phyloP scores from a whole-genome alignment of 2,797 vertebrate species.

The Poeciliopsis presidionis region DNA sequence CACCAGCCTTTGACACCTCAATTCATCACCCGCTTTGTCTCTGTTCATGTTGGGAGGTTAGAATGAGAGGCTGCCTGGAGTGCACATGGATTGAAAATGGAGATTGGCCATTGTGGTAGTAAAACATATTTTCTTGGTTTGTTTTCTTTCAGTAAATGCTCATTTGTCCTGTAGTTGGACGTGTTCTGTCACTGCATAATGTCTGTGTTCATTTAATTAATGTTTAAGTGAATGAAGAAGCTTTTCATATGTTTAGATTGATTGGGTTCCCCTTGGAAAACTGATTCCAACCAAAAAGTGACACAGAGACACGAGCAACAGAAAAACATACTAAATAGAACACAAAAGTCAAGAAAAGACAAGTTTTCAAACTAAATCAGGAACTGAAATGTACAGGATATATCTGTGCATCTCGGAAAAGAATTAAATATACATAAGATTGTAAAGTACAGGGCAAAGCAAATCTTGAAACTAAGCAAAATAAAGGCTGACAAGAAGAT shows the following conservation, averaged over 20 bases:
- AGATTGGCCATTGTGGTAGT: neutral
- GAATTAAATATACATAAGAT: neutral
- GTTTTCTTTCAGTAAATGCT: neutral
- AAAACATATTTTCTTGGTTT: neutral
- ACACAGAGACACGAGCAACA: neutral
- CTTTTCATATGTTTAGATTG: neutral
- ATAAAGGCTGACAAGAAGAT: neutral
- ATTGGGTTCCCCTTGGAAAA: neutral
- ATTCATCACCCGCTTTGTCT: conserved; percentile 16
- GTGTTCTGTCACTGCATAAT: neutral
- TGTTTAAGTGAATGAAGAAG: neutral
- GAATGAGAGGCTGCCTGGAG: conserved; percentile 11
- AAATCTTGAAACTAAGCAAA: neutral
- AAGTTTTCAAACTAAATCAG: neutral
- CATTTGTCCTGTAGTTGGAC: neutral
- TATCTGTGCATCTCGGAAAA: neutral
- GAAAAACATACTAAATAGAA: neutral
- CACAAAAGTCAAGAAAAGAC: neutral
- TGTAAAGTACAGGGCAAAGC: neutral
- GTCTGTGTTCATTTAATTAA: neutral
- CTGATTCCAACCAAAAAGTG: neutral
- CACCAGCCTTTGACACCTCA: conserved; percentile 38
- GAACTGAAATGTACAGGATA: neutral
- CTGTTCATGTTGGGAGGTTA: conserved; percentile 27
- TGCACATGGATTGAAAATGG: neutral